phyloP scores from a whole-genome alignment of 2,888 invertebrate genomes.

The Amitus sp. region DNA sequence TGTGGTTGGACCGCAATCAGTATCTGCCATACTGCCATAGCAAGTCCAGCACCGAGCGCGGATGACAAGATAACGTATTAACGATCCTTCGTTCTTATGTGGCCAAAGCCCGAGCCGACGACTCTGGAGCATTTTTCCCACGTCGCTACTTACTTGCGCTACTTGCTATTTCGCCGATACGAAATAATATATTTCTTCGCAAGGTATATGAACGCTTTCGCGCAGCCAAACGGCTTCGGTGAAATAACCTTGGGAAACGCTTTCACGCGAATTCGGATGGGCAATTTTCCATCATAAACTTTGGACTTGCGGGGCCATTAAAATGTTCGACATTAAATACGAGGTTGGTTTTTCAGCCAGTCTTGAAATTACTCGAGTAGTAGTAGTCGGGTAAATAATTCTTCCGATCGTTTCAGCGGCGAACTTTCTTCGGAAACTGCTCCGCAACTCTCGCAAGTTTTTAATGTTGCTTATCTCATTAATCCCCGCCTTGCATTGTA shows the following conservation, averaged over 20 bases:
- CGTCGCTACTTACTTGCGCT: slow-evolving; percentile 18
- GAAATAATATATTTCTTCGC: slow-evolving; percentile 16
- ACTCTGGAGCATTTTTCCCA: slow-evolving; percentile 21
- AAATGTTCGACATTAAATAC: no score
- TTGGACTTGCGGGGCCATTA: no score
- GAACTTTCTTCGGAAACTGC: no score
- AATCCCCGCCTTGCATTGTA: not conserved
- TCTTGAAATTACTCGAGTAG: no score
- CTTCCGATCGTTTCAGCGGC: no score
- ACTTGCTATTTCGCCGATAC: slow-evolving; percentile 13
- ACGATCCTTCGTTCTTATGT: slow-evolving; percentile 29
- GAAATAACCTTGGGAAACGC: no score
- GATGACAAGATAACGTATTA: slow-evolving; percentile 42
- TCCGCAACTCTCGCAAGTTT: no score
- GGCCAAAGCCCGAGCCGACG: slow-evolving; percentile 24
- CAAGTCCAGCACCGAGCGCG: slow-evolving; percentile 32
- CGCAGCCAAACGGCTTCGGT: no score
- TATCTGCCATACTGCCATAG: slow-evolving; percentile 39
- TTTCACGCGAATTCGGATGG: no score
- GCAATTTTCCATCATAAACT: no score
- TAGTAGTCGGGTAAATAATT: no score
- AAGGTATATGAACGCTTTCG: not conserved
- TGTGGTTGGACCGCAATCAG: slow-evolving; percentile 50
- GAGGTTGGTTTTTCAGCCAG: no score
- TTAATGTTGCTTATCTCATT: not conserved